Conservation (phyloP, 2,113 vertebrate species). For the Vidua chalybeata region DNA sequence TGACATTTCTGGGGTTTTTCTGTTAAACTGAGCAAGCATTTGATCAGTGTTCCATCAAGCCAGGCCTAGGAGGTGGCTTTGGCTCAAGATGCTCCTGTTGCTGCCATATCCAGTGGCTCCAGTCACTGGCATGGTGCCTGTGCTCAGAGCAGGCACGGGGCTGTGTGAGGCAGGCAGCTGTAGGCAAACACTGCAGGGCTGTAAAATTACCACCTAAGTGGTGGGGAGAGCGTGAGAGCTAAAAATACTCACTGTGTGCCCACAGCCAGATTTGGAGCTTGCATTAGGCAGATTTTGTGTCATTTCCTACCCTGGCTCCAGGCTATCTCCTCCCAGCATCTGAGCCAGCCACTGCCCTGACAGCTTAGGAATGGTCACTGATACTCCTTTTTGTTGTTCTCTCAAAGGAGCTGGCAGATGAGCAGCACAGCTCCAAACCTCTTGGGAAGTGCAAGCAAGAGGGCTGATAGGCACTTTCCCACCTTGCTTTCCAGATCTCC, state of each 20-base stretch:
- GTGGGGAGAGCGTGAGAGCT: rapidly evolving
- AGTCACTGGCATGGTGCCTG: not conserved
- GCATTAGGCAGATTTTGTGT: not conserved
- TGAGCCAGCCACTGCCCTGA: rapidly evolving
- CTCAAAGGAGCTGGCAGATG: not conserved
- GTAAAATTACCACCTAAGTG: not conserved
- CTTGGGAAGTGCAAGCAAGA: not conserved
- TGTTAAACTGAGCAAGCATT: not conserved
- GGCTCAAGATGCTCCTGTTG: not conserved
- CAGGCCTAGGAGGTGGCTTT: not conserved
- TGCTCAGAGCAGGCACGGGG: not conserved
- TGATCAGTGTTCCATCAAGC: not conserved
- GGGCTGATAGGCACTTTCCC: not conserved
- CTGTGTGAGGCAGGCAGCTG: not conserved
- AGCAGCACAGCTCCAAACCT: not conserved
- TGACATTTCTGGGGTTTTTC: not conserved
- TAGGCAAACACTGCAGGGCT: not conserved
- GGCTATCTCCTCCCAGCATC: not conserved
- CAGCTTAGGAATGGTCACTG: not conserved
- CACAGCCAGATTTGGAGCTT: not conserved
- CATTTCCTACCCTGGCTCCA: not conserved
- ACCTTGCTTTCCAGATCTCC: not conserved
- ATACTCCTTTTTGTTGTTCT: rapidly evolving
- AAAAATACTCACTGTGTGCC: not conserved
- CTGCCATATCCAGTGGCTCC: not conserved